Evolutionary conservation across 92 coral and sea anemone species (phyloP), one percentile per base, ranked within the genome.

Genomic region (Parazoanthus darwini): DNA sequence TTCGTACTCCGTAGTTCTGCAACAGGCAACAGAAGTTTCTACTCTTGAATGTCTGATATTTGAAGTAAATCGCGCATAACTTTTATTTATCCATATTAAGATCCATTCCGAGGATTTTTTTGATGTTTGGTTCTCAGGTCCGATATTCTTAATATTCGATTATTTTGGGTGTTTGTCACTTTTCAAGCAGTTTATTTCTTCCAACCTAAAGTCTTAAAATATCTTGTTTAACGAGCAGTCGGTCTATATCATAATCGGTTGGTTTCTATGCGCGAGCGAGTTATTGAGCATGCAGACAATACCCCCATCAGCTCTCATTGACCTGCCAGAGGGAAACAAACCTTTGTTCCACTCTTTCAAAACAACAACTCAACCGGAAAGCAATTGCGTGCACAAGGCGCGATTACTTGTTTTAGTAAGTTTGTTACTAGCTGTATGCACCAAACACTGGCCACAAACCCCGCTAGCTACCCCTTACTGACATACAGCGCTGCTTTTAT

Each of bases 41-140:
- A 63, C 70, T 20, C 70, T 22, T 63, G 33, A 29, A 29, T 29
- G 25, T 20, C n/a, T 63, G 70, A 63, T 63, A 22, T 63, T 63
- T 18, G 70, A 63, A 23, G 70, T 63, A 63, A 63, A 63, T 63
- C 25, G 25, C 70, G 6, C 70, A n/a, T 18, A 37, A 22, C 20
- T 56, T 63, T 37, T 37, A 4, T 16, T 77, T 78, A 44, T 26
- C 86, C 86, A 82, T 82, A 82, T 82, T 38, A 82, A 82, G 86
- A 82, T 82, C 56, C 86, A 42, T 65, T 67, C 73, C 86, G 42
- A n/a, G 22, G 20, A 82, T 42, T 66, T 76, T 76, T 76, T 4
- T 44, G 39, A 79, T 79, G 43, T 82, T 82, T 33, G 72, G 2
- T 8, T 82, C 35, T 11, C 50, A 3, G 9, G 86, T 8, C 86